Base-by-base conservation (phyloP, 2,888 invertebrate genomes). In the Gnatocerus cornutus region DNA sequence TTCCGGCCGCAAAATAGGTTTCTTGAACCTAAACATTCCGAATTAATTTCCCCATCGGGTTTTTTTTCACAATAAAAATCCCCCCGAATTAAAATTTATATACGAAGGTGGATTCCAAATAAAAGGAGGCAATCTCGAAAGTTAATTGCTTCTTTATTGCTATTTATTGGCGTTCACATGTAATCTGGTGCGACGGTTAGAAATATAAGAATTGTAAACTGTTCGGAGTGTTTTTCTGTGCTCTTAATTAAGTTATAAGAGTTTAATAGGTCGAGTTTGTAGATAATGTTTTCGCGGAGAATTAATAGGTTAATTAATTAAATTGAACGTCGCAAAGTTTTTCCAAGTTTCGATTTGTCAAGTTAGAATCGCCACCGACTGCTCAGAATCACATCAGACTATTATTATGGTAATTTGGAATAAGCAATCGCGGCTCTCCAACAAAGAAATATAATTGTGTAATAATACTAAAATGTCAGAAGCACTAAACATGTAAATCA, bases 401-500 rank as follows among this genome's bases (percentile, higher is more conserved):
- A 71, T 75, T 74, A 74, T 71, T 73, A 61, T 71, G 74, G 74
- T 68, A 72, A 73, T 70, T 68, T 37, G 10, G 63, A 45, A 56
- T 68, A 68, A 68, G 68, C 68, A 63, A 68, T 68, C 63, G 56
- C 62, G 63, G 46, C 50, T 56, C 50, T 50, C 30, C 63, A 56
- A 67, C 70, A 70, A 70, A 70, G 70, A 70, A 70, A 67, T 70
- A 67, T 70, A 70, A 70, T 70, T 70, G 70, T 70, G 70, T 70
- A 77, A 78, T 78, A 79, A 76, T 75, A 77, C 71, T 73, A 76
- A 77, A 77, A 77, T 72, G 77, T 78, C 77, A 78, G 72, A 69
- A 73, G 72, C 78, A 77, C 76, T 76, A 77, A 78, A 79, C 77
- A 78, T 79, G 77, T 79, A 78, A 78, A 78, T 78, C 77, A 76